Percentiles rank a stretch among this genome's conserved stretches.
Evolutionary conservation across 92 coral and sea anemone genomes (phyloP).

Genomic region (Epizoanthus stellaris): DNA sequence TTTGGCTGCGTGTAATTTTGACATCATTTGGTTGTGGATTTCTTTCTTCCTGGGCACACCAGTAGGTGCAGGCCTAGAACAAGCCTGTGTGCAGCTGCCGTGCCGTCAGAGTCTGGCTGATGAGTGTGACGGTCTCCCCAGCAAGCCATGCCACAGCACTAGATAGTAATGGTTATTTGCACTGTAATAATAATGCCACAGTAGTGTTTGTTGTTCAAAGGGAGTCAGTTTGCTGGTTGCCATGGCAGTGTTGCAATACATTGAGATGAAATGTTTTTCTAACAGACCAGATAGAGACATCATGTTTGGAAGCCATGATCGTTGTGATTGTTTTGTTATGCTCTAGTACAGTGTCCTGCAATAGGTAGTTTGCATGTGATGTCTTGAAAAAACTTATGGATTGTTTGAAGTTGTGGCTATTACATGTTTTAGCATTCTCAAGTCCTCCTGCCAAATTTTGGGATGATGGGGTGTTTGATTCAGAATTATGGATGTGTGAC

Average conservation of each 20-base stretch:
- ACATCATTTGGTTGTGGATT: constrained; percentile 17
- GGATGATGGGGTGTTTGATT: too few species aligned
- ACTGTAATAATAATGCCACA: not conserved
- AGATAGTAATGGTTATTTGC: constrained; percentile 32
- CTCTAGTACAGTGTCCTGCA: too few species aligned
- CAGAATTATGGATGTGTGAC: too few species aligned
- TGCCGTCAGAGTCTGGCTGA: constrained; percentile 17
- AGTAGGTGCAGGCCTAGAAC: constrained; percentile 24
- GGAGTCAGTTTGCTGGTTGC: not conserved
- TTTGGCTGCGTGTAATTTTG: not conserved
- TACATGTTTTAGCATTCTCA: not conserved
- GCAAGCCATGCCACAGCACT: constrained; percentile 22
- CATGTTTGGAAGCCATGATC: too few species aligned
- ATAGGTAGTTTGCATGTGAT: too few species aligned
- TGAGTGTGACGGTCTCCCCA: constrained; percentile 27
- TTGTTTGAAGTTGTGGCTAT: not conserved
- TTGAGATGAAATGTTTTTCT: not conserved
- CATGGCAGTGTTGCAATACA: not conserved
- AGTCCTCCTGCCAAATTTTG: too few species aligned
- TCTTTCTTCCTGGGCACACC: constrained; percentile 10
- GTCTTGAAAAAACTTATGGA: not conserved
- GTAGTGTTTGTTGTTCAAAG: too few species aligned
- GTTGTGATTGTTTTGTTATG: too few species aligned
- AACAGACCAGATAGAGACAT: too few species aligned
- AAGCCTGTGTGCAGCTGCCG: constrained; percentile 8